These are phyloP conservation scores for Ophthalmolycus amberensis DNA, from an alignment of 2,113 vertebrate genomes.

Conservation along the genomic window DNA sequence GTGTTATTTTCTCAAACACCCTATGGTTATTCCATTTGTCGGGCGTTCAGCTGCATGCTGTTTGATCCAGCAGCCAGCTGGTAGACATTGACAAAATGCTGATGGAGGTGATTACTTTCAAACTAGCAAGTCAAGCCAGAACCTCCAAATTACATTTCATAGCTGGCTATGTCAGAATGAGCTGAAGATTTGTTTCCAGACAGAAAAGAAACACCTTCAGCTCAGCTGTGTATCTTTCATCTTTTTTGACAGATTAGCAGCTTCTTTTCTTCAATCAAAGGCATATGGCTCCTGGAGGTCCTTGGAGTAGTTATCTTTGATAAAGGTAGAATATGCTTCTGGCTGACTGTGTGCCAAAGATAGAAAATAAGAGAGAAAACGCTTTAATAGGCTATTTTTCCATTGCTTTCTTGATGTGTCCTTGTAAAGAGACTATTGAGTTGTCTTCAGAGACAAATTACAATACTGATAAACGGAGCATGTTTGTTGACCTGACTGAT, in stretches of 20 bases:
- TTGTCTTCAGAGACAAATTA: slow-evolving; percentile 63
- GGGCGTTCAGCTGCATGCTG: slow-evolving; percentile 32
- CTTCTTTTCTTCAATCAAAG: slow-evolving; percentile 18
- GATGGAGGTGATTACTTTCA: slow-evolving; percentile 57
- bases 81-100: slow-evolving; percentile 35
- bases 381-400: slow-evolving; percentile 35
- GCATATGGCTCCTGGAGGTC: slow-evolving; percentile 18
- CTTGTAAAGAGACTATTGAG: slow-evolving; percentile 55
- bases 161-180: slow-evolving; percentile 1
- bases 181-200: slow-evolving; percentile 22
- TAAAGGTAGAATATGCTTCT: slow-evolving; percentile 33
- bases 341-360: slow-evolving; percentile 28
- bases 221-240: slow-evolving; percentile 22
- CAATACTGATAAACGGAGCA: slow-evolving; percentile 45
- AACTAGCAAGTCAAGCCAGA: slow-evolving; percentile 32
- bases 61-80: slow-evolving; percentile 58
- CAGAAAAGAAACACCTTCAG: neutral
- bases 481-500: slow-evolving; percentile 53
- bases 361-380: slow-evolving; percentile 39
- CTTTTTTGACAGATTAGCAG: slow-evolving; percentile 34
- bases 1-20: slow-evolving; percentile 46
- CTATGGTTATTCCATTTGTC: slow-evolving; percentile 55
- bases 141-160: slow-evolving; percentile 35
- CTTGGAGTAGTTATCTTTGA: slow-evolving; percentile 38
- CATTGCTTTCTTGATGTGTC: slow-evolving; percentile 42